Evolutionary conservation across 23 tunicate genomes (phyloP), one percentile per base, ranked within the genome.

Genomic region (Trididemnum miniatum): DNA sequence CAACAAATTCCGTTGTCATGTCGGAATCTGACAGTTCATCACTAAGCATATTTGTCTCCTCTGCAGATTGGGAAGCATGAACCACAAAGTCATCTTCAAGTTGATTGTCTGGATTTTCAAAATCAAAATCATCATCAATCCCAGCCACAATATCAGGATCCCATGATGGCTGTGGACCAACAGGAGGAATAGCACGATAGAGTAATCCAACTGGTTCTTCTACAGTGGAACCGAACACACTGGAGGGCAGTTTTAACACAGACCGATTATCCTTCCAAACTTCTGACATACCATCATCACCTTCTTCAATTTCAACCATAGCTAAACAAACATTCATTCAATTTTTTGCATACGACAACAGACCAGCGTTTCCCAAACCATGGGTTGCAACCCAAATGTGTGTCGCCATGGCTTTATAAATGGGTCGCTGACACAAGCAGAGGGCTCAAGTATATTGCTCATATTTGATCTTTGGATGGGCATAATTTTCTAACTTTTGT

Each of bases 91-190:
- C 92, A 72, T 92, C 97, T 1, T 92, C 97, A 25, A 92, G 85
- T 18, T 49, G 57, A 38, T 92, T 92, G 22, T 92, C 97, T 31
- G 97, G 88, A 62, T 86, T 78, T 34, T 71, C 82, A 79, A 35
- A 87, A 51, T 92, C 88, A 77, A 92, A 92, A 71, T 87, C 97
- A 59, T 92, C 97, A 30, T 92, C 97, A 83, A 92, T 65, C 9
- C 88, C 97, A 26, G 91, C 97, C 44, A 92, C 97, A 20, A 92
- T 66, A 60, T 92, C 97, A 1, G 97, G 97, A 40, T 92, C 97
- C 97, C 97, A 92, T 20, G 86, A 65, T 39, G 90, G 88, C 72
- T 83, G 97, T 9, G 92, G 91, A 1, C 89, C 83, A 76, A 35
- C 73, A 2, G 89, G 96, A 2, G 97, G 97, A 32, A 86, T 79